Evolutionary conservation across 2,888 invertebrate species (phyloP), one percentile per base, ranked within the genome.

Genomic region (Spilarctia lutea): DNA sequence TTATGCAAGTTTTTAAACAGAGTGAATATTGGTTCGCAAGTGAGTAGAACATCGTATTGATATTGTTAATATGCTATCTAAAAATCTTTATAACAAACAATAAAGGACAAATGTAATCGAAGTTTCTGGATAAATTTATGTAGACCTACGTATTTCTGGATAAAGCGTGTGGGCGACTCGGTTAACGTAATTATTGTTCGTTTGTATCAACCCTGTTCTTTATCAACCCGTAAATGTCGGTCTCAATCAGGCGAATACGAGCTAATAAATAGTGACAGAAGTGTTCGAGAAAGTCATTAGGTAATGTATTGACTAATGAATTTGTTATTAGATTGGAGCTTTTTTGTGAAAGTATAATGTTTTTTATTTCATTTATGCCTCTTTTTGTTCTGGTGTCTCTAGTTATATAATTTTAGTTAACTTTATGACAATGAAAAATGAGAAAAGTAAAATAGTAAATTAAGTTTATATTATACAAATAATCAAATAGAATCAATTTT

Each of bases 151-250:
- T 63, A 68, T 20, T 67, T 48, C 45, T 30, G 52, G 11, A 56
- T 10, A n/a, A n/a, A 39, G 8, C 7, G 60, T 60, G 60, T 73
- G 60, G 52, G 30, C 39, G 52, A 74, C 45, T 65, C 45, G 45
- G 71, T 71, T 65, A 72, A 72, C 42, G n/a, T 66, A 39, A 72
- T 72, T 72, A 72, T 69, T 24, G 30, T 20, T 42, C 10, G 52
- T n/a, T 11, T 56, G 52, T 56, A 56, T 56, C n/a, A 56, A 42
- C 27, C 10, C 71, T 67, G 69, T 56, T 81, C 45, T 68, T 60
- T 27, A 63, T 67, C 66, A 75, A 52, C 42, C 48, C 30, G 63
- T 71, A 63, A 71, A 68, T 45, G 65, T 65, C 45, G 18, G 45
- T 48, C 65, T 45, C 30, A 52, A 65, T 71, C 45, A 48, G 27